Evolutionary conservation across 2,888 invertebrate genomes (phyloP), one percentile per base, ranked within the genome.

Genomic region (Halictus quadricinctus): DNA sequence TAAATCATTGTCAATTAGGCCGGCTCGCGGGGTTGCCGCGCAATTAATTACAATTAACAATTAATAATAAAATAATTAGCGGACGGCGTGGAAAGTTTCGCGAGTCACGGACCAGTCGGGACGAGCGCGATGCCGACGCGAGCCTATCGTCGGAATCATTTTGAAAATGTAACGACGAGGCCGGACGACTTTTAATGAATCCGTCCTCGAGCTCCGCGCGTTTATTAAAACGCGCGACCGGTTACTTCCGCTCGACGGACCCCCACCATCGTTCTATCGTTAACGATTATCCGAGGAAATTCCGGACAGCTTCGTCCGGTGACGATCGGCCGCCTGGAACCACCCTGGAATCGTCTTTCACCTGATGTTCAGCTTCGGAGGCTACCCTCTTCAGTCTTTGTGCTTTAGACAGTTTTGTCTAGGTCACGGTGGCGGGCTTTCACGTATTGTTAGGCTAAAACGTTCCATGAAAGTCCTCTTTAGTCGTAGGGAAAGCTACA

Each of bases 1-100:
- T 94, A 93, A 94, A 94, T 94, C 94, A 94, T 93, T 93, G 94
- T 94, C 94, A 94, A 94, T 94, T 94, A 94, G 91, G 81, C 83
- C 80, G 86, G 81, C 2, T 84, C 87, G 81, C 86, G 82, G 69
- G 36, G 36, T 41, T 8, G 79, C 86, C 86, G 74, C 84, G 91
- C 90, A 90, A 93, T 93, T 93, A 93, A 94, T 94, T 94, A 93
- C 92, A 92, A 93, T 94, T 92, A 94, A 94, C 93, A 93, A 94
- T 94, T 93, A 93, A 93, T 94, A 93, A 92, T 92, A 92, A 91
- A 91, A 91, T 90, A 91, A 91, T 91, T 88, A 90, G 87, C 87
- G 88, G 50, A 79, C 75, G 25, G 54, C 72, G 64, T 10, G 25
- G 54, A 86, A 84, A 90, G 78, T 87, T 87, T 87, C 72, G 72